Percentiles rank a stretch among this genome's conserved stretches.
phyloP scores from a whole-genome alignment of 2,797 vertebrate genomes.

The Rhodeus uyekii region DNA sequence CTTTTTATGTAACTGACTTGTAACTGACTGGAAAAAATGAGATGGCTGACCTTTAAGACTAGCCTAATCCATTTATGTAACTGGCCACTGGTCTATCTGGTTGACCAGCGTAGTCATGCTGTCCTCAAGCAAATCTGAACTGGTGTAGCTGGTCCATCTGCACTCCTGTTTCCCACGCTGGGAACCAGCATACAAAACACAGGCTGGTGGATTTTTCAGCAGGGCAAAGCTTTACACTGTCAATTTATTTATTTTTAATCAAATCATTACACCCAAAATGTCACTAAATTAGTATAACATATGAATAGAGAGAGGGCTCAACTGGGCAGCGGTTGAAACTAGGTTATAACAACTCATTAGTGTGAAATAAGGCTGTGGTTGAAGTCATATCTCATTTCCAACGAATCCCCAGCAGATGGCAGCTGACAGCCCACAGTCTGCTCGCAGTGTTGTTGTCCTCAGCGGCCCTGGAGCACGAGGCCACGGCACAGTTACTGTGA shows the following conservation, averaged over 20 bases:
- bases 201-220: neutral
- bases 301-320: neutral
- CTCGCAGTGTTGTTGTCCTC: constrained; percentile 69
- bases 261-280: neutral
- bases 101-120: too few species aligned
- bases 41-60: too few species aligned
- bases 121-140: too few species aligned
- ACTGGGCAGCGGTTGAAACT: neutral
- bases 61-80: too few species aligned
- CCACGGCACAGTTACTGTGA: constrained; percentile 67
- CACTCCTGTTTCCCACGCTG: neutral
- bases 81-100: too few species aligned
- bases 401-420: constrained; percentile 73
- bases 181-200: neutral
- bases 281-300: neutral
- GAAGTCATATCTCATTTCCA: constrained; percentile 61
- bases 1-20: too few species aligned
- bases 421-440: constrained; percentile 77
- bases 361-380: neutral
- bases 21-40: too few species aligned
- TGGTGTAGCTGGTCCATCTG: neutral
- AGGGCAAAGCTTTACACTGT: neutral
- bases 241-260: neutral
- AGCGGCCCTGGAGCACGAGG: constrained; percentile 63
- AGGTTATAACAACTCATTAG: neutral